phyloP scores from a whole-genome alignment of 2,888 invertebrate genomes.

The Lasioglossum zephyrum region DNA sequence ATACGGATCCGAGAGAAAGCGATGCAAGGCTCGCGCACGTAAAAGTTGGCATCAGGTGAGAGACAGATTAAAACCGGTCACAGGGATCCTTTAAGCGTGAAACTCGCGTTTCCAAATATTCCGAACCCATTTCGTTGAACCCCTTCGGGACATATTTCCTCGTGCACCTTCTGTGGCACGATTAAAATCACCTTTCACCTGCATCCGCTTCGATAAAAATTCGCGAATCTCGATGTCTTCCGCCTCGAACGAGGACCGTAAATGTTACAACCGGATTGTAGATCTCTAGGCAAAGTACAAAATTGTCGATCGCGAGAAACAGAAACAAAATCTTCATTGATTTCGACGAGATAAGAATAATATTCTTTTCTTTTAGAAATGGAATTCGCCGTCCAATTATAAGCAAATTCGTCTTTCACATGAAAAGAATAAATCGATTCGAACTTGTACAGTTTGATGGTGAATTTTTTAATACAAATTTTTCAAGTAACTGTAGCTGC shows the following conservation, averaged over 20 bases:
- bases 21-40: constrained; percentile 26
- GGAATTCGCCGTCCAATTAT: too few relatives aligned
- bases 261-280: too few relatives aligned
- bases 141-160: background rate
- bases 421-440: too few relatives aligned
- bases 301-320: too few relatives aligned
- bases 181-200: constrained; percentile 28
- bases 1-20: constrained; percentile 62
- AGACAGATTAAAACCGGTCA: constrained; percentile 63
- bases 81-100: constrained; percentile 50
- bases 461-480: background rate
- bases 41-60: constrained; percentile 38
- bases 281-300: too few relatives aligned
- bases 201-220: background rate
- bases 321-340: too few relatives aligned
- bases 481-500: background rate
- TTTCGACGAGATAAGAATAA: too few relatives aligned
- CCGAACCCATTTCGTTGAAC: constrained; percentile 22
- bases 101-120: constrained; percentile 60
- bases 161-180: background rate
- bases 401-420: too few relatives aligned
- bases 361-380: too few relatives aligned
- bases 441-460: too few relatives aligned
- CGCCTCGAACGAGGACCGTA: too few relatives aligned
- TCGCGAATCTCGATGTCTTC: background rate